Conservation (phyloP, 2,113 vertebrate genomes). For the Anseranas semipalmata region DNA sequence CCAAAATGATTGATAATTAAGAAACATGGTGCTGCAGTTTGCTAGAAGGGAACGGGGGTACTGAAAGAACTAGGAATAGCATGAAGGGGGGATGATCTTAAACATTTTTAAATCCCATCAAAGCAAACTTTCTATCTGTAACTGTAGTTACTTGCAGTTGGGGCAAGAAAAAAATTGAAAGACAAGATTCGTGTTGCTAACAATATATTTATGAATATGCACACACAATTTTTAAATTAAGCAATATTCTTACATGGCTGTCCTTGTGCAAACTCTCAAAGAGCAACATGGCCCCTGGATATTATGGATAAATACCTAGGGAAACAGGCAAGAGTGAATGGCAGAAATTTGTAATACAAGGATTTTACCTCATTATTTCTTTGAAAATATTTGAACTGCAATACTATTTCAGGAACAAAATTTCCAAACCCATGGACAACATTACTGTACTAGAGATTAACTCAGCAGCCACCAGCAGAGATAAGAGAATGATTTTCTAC, state of each 20-base stretch:
- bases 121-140: neutral
- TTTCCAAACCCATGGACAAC: neutral
- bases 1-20: neutral
- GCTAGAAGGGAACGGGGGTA: neutral
- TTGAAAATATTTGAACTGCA: conserved; percentile 25
- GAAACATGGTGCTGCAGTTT: neutral
- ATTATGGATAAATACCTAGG: neutral
- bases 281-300: neutral
- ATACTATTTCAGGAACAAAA: conserved; percentile 26
- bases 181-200: neutral
- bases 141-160: neutral
- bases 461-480: conserved; percentile 2
- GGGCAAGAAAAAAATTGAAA: neutral
- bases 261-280: neutral
- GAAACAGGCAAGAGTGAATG: neutral
- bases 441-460: neutral
- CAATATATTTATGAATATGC: neutral
- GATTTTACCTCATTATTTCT: conserved; percentile 10
- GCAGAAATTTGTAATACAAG: neutral
- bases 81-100: neutral
- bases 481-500: conserved; percentile 18
- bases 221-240: neutral
- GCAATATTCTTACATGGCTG: neutral
- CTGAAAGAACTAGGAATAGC: neutral
- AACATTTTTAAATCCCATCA: neutral